Percentiles rank a stretch among this genome's conserved stretches.
These are phyloP conservation scores for Pelvicachromis taeniatus DNA, from an alignment of 2,113 vertebrate genomes.

Conservation along the genomic window DNA sequence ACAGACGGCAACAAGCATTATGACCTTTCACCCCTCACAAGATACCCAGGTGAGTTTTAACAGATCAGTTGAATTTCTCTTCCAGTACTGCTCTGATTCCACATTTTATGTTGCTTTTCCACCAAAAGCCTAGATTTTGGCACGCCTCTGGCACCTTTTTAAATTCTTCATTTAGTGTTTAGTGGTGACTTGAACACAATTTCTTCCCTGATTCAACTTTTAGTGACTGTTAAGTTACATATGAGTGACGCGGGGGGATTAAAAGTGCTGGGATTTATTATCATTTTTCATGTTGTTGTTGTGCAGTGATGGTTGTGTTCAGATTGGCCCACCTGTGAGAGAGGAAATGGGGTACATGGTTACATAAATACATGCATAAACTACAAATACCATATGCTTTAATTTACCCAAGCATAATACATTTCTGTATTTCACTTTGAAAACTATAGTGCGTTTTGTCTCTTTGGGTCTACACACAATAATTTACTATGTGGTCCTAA, in stretches of 20 bases:
- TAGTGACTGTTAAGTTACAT: not conserved
- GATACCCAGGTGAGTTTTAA: slow-evolving; percentile 76
- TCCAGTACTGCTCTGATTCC: not conserved
- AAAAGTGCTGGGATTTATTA: not conserved
- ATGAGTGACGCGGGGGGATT: not conserved
- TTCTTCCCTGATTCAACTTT: not conserved
- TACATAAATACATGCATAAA: not conserved
- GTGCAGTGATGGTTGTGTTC: not conserved
- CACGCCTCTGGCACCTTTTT: not conserved
- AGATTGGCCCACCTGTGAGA: not conserved
- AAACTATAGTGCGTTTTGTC: not conserved
- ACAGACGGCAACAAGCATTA: slow-evolving; percentile 78
- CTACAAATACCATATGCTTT: not conserved
- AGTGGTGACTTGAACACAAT: not conserved
- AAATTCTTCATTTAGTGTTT: not conserved
- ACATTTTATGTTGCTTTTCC: not conserved
- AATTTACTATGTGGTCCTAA: not conserved
- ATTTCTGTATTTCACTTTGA: not conserved
- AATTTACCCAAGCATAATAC: not conserved
- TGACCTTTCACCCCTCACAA: slow-evolving; percentile 83
- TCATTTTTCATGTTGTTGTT: not conserved
- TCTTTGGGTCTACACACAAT: not conserved
- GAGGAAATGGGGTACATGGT: not conserved
- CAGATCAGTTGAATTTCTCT: not conserved
- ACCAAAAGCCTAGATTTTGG: not conserved